A percentile compares a stretch with the other conserved stretches of the same genome.
Conservation (phyloP, 2,888 invertebrate genomes). For the Amaurobius ferox region DNA sequence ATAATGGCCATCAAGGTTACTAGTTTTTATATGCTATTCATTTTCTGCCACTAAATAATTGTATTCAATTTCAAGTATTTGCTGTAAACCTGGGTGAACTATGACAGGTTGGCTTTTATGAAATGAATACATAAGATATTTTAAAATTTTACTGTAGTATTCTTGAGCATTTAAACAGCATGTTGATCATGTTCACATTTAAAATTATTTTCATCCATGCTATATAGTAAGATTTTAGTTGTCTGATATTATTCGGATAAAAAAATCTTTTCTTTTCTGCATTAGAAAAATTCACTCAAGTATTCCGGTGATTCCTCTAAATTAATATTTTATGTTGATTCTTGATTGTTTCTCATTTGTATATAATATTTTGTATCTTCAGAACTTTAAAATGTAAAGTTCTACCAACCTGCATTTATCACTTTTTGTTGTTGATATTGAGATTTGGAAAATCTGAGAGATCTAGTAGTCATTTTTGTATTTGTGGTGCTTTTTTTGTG, state of each 20-base stretch:
- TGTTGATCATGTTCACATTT: slow-evolving; percentile 12
- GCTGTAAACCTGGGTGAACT: slow-evolving; percentile 28
- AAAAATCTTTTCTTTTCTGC: no score
- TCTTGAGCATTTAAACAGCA: slow-evolving; percentile 1
- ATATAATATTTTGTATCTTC: not conserved
- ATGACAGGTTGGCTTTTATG: not conserved
- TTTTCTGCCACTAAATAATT: slow-evolving; percentile 15
- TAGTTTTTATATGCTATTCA: slow-evolving; percentile 56
- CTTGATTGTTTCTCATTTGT: not conserved
- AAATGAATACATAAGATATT: not conserved
- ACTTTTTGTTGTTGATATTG: slow-evolving; percentile 11
- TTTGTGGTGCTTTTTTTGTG: slow-evolving; percentile 25
- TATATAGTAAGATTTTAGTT: not conserved
- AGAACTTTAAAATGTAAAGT: not conserved
- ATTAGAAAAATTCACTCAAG: no score
- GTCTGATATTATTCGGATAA: not conserved
- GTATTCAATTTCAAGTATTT: slow-evolving; percentile 26
- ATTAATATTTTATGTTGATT: slow-evolving; percentile 3
- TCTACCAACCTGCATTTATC: slow-evolving; percentile 19
- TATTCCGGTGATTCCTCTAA: slow-evolving; percentile 21
- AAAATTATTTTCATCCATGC: not conserved
- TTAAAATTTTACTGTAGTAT: not conserved
- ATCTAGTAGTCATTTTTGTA: slow-evolving; percentile 27
- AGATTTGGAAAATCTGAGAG: slow-evolving; percentile 17
- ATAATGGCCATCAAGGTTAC: slow-evolving; percentile 68